Evolutionary conservation across 2,113 vertebrate species (phyloP).

Genomic region (Grammomys dolichurus): DNA sequence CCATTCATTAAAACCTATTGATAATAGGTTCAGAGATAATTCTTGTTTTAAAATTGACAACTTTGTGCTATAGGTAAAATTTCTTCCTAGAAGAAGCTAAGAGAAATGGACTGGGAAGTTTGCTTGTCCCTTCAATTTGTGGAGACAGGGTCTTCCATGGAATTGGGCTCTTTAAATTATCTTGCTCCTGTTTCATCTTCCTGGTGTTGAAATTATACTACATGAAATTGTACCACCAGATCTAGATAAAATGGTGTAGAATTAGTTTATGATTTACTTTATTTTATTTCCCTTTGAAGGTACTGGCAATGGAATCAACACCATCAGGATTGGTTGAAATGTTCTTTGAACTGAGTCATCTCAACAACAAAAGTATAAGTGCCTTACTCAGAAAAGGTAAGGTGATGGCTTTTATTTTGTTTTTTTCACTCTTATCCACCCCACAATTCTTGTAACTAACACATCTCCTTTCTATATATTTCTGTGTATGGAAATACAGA

Average conservation of each 20-base stretch:
- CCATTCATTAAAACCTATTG: background rate
- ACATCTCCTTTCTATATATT: background rate
- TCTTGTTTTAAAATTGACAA: background rate
- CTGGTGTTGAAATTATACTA: background rate
- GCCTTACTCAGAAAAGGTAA: background rate
- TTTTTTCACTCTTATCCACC: fast-evolving
- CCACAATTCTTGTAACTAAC: background rate
- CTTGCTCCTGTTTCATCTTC: background rate
- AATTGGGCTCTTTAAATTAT: background rate
- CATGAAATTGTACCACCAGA: background rate
- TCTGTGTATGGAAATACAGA: background rate
- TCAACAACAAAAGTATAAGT: background rate
- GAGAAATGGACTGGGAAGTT: background rate
- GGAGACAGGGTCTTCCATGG: background rate
- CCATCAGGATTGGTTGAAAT: background rate
- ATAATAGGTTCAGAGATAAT: background rate
- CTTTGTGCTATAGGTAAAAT: background rate
- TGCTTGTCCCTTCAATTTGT: background rate
- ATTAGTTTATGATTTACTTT: background rate
- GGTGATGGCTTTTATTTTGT: background rate
- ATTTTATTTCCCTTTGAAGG: background rate
- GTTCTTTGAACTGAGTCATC: background rate
- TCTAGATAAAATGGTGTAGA: background rate
- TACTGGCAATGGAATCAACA: background rate
- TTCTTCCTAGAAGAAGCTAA: background rate